A percentile compares a stretch with the other conserved stretches of the same genome.
Evolutionary conservation across 2,797 vertebrate genomes (phyloP).

Genomic region (Thalassophryne amazonica): DNA sequence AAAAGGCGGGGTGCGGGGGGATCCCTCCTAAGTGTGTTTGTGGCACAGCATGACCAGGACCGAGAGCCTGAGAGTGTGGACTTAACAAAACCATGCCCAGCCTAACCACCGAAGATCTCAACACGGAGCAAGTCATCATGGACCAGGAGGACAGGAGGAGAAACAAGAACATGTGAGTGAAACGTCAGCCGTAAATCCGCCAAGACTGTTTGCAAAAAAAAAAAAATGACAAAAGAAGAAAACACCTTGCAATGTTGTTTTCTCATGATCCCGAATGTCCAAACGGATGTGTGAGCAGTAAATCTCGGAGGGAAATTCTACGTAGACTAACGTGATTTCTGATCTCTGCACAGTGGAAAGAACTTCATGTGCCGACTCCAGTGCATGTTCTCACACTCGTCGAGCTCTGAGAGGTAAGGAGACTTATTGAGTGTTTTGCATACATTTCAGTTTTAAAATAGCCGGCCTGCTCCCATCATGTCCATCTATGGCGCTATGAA

Average conservation of each 20-base stretch:
- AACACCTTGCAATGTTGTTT: too few species aligned
- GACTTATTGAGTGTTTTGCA: slow-evolving; percentile 64
- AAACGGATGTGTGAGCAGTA: too few species aligned
- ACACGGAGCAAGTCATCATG: slow-evolving; percentile 68
- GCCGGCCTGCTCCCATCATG: slow-evolving; percentile 48
- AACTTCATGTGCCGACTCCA: slow-evolving; percentile 81
- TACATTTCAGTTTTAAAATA: slow-evolving; percentile 70
- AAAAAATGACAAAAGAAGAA: too few species aligned
- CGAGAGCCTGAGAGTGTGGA: slow-evolving; percentile 52
- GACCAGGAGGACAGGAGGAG: slow-evolving; percentile 72
- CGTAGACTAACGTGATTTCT: slow-evolving; percentile 42
- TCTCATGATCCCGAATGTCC: too few species aligned
- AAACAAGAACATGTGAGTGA: slow-evolving; percentile 79
- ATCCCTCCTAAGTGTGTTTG: slow-evolving; percentile 60
- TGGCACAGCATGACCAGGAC: slow-evolving; percentile 70
- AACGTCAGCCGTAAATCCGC: too few species aligned
- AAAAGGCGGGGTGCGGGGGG: slow-evolving; percentile 54
- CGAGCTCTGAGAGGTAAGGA: slow-evolving; percentile 75
- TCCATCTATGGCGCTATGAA: slow-evolving; percentile 72
- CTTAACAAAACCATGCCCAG: slow-evolving; percentile 67
- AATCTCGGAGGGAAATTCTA: slow-evolving; percentile 22
- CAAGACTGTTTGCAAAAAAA: too few species aligned
- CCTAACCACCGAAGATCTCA: slow-evolving; percentile 49
- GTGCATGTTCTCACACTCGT: slow-evolving; percentile 77
- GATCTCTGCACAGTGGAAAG: slow-evolving; percentile 72